Base-by-base conservation (phyloP, 1,140 invertebrate species). In the Tetranychus cinnabarinus region DNA sequence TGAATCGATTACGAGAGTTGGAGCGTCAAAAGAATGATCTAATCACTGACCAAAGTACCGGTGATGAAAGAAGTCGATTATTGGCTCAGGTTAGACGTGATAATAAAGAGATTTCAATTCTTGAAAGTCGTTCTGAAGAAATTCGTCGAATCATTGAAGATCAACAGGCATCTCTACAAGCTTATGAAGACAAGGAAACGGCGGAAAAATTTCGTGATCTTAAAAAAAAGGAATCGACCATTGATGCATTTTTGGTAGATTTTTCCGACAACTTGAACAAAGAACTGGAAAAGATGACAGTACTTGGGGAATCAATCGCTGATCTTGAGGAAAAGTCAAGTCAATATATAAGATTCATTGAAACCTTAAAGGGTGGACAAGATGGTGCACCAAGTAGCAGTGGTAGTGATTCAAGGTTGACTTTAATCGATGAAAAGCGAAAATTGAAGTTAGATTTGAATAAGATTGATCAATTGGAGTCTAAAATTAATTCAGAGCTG, bases 1-100 rank as follows among this genome's bases (percentile, higher is more conserved):
- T 64, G 8, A 34, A 8, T 23, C 50, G 48, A 31, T 33, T 64
- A 8, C 35, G 61, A 42, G 12, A 61, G 15, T 33, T 64, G 15
- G 63, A 64, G 33, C 62, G 58, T 15, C 63, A 64, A 50, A 50
- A 52, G n/a, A 60, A 61, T 42, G 56, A 64, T 39, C 46, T 64
- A 34, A 15, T 56, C 37, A 37, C 23, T 45, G 56, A 56, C 13
- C 42, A 39, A 5, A 63, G 33, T 56, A 48, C 12, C 1, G 55
- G 42, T 15, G 61, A 62, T 56, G 60, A 64, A 50, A 56, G 63
- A 15, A 39, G 35, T 12, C 34, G 42, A 46, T 45, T 64, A 12
- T 8, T 64, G 13, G 63, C 63, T 2, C 63, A 64, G 50, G 58
- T 64, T 10, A 62, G 62, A 55, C 13, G 63, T 13, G 63, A 64